phyloP scores from a whole-genome alignment of 1,140 invertebrate species.

The Ephestia elutella region DNA sequence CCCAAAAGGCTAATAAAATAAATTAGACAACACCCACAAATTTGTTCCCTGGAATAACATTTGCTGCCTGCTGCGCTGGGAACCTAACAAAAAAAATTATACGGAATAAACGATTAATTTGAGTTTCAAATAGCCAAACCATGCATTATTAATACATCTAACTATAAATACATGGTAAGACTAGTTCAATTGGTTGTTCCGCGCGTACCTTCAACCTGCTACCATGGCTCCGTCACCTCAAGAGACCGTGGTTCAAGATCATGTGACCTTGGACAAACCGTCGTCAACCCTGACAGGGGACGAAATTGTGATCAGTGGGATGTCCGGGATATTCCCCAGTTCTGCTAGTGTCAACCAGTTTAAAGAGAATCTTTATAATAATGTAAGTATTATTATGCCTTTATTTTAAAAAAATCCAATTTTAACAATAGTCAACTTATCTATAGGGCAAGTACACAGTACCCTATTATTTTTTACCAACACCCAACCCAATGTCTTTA shows the following conservation, averaged over 20 bases:
- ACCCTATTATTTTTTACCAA: too few species aligned
- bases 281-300: slow-evolving; percentile 12
- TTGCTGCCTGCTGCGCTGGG: too few species aligned
- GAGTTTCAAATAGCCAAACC: neutral
- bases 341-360: slow-evolving; percentile 29
- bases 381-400: slow-evolving; percentile 15
- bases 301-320: slow-evolving; percentile 34
- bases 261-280: neutral
- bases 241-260: slow-evolving; percentile 1
- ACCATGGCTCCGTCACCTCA: slow-evolving; percentile 15
- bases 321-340: slow-evolving; percentile 32
- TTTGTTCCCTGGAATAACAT: too few species aligned
- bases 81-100: too few species aligned
- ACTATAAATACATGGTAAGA: neutral
- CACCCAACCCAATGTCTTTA: too few species aligned
- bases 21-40: too few species aligned
- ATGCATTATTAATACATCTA: neutral
- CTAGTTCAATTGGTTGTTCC: neutral
- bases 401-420: neutral
- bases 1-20: too few species aligned
- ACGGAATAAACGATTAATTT: too few species aligned
- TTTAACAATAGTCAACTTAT: too few species aligned
- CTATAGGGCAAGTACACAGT: too few species aligned
- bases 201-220: neutral
- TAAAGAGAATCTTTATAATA: slow-evolving; percentile 30